Conservation (phyloP, 1,140 invertebrate species). For the Planococcus citri region DNA sequence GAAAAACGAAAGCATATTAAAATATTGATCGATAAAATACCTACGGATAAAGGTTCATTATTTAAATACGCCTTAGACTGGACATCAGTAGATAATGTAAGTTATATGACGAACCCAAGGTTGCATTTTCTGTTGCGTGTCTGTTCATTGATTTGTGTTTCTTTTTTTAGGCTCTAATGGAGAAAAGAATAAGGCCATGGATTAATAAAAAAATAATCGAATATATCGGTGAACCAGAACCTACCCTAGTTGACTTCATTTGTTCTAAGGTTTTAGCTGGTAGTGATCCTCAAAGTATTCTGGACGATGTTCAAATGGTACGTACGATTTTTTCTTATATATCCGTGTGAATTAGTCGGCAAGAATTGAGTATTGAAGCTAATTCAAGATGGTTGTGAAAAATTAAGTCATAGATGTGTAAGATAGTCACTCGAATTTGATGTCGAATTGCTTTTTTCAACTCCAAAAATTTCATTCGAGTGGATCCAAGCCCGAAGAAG, state of each 20-base stretch:
- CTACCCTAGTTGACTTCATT: constrained; percentile 96
- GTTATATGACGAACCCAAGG: too few relatives aligned
- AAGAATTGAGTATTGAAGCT: too few relatives aligned
- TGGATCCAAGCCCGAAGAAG: too few relatives aligned
- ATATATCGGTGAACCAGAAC: constrained; percentile 98
- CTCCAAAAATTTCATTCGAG: too few relatives aligned
- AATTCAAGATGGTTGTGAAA: too few relatives aligned
- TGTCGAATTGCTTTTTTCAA: too few relatives aligned
- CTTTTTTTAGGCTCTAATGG: constrained; percentile 62
- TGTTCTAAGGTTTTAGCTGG: constrained; percentile 93
- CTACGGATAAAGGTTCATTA: constrained; percentile 88
- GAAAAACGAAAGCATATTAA: constrained; percentile 95
- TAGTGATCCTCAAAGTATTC: constrained; percentile 80
- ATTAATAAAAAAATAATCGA: constrained; percentile 99
- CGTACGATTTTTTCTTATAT: too few relatives aligned
- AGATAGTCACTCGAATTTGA: too few relatives aligned
- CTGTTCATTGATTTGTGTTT: constrained; percentile 20
- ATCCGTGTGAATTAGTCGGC: constrained; percentile 15
- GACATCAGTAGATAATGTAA: constrained; percentile 66
- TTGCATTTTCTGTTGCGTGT: too few relatives aligned
- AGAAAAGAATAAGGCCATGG: constrained; percentile 95
- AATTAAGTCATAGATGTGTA: too few relatives aligned
- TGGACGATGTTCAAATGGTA: constrained; percentile 98
- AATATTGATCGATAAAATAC: constrained; percentile 94
- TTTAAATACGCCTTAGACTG: constrained; percentile 92